Base-by-base conservation (phyloP, 2,113 vertebrate species). In the Gobiocypris rarus region DNA sequence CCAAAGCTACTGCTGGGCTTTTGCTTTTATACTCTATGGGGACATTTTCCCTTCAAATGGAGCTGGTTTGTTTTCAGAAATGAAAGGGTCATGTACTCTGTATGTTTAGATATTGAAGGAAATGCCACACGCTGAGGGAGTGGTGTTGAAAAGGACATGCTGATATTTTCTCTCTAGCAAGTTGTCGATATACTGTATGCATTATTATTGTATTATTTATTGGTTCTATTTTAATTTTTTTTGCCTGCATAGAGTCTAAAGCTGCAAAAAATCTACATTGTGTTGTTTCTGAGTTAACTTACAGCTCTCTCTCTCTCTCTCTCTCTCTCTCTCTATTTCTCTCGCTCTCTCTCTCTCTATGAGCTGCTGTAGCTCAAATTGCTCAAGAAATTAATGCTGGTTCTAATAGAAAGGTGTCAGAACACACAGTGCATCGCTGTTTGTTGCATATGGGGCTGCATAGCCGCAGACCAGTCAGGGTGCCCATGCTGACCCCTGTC, bases 21-120 rank as follows among this genome's bases (percentile, higher is more conserved):
- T 90, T 61, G 86, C 90, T 90, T 67, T 79, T 83, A 88, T 89
- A 86, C 75, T 61, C 88, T 88, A 81, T 54, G 85, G 84, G 88
- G 87, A 69, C 86, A 90, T 86, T 71, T 87, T 89, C 90, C 89
- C 89, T 91, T 93, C 89, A 91, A 24, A 63, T 43, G 31, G 56
- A 56, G 84, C 41, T 43, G 70, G 82, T 84, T 81, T 82, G 83
- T 58, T 83, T 63, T 59, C 83, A 43, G 63, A 61, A 50, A 79
- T 79, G 26, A 61, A 48, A 69, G 70, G 70, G 58, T 88, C 87
- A 82, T 82, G 79, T 73, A 24, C 74, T 34, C 54, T 38, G 43
- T 38, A 26, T 52, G 73, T 63, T 54, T 78, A 50, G 78, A 79
- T 79, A 79, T 79, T 63, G 76, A 26, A 31, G 24, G 43, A 78